Evolutionary conservation across 2,113 vertebrate species (phyloP).

Genomic region (Strix uralensis): DNA sequence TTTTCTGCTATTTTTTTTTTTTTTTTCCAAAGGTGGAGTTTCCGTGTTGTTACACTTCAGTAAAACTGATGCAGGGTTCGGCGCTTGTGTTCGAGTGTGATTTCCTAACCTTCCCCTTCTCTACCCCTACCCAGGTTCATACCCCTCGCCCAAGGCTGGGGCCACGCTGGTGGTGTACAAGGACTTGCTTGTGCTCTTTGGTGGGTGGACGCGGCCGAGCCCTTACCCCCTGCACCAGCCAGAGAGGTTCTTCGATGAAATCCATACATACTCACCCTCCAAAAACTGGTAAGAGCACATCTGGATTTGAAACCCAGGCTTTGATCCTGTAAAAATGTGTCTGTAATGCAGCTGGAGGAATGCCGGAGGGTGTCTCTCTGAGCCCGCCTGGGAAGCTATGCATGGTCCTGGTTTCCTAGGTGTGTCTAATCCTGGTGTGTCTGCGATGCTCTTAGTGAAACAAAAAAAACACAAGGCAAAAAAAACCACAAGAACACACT

Average conservation of each 20-base stretch:
- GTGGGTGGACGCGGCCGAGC: slow-evolving; percentile 96
- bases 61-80: fast-evolving
- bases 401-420: not conserved
- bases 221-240: slow-evolving; percentile 98
- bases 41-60: fast-evolving
- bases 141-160: slow-evolving; percentile 97
- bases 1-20: not conserved
- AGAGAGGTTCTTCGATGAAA: slow-evolving; percentile 97
- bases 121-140: slow-evolving; percentile 82
- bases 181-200: slow-evolving; percentile 94
- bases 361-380: not conserved
- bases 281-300: slow-evolving; percentile 90
- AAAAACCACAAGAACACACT: not conserved
- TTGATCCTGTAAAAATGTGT: not conserved
- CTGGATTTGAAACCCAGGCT: not conserved
- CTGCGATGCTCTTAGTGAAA: not conserved
- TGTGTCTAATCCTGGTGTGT: not conserved
- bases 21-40: not conserved
- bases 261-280: slow-evolving; percentile 97
- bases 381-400: not conserved
- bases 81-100: fast-evolving
- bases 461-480: not conserved
- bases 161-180: slow-evolving; percentile 95
- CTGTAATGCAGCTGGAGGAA: not conserved
- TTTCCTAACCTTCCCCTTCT: not conserved